phyloP scores from a whole-genome alignment of 2,888 invertebrate genomes.

The Hyalella azteca region DNA sequence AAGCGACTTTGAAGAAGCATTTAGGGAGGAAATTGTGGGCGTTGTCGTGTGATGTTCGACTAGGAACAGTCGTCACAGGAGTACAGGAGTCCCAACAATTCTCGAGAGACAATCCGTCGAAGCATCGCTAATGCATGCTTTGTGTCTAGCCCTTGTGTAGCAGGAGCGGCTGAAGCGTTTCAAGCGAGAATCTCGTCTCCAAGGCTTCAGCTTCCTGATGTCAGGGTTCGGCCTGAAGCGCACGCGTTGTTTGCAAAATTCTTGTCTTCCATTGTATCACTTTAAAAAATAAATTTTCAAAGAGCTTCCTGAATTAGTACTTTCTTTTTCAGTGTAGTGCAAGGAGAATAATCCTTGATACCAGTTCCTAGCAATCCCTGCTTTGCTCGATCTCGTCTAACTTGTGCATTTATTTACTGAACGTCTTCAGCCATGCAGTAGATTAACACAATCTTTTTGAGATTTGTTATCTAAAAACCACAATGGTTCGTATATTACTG shows the following conservation, averaged over 20 bases:
- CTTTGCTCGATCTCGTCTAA: too few relatives aligned
- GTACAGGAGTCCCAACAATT: background rate
- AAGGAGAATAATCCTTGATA: too few relatives aligned
- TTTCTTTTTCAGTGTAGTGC: too few relatives aligned
- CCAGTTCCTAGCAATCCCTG: too few relatives aligned
- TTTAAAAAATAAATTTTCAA: background rate
- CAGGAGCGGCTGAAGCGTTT: background rate
- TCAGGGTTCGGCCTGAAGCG: background rate
- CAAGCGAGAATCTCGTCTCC: background rate
- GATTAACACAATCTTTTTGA: too few relatives aligned
- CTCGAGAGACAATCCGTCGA: constrained; percentile 17
- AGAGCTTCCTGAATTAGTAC: background rate
- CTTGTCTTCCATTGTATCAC: background rate
- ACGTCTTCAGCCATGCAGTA: too few relatives aligned
- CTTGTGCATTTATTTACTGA: too few relatives aligned
- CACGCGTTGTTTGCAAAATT: background rate
- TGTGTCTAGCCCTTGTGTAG: background rate
- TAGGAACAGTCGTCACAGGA: background rate
- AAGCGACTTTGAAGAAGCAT: background rate
- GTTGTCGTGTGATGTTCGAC: constrained; percentile 3
- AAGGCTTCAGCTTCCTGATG: background rate
- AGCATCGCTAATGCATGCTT: background rate
- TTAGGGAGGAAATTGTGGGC: background rate
- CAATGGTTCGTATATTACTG: too few relatives aligned
- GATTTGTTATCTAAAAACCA: too few relatives aligned